phyloP scores from a whole-genome alignment of 2,113 vertebrate species.

The Uria aalge region DNA sequence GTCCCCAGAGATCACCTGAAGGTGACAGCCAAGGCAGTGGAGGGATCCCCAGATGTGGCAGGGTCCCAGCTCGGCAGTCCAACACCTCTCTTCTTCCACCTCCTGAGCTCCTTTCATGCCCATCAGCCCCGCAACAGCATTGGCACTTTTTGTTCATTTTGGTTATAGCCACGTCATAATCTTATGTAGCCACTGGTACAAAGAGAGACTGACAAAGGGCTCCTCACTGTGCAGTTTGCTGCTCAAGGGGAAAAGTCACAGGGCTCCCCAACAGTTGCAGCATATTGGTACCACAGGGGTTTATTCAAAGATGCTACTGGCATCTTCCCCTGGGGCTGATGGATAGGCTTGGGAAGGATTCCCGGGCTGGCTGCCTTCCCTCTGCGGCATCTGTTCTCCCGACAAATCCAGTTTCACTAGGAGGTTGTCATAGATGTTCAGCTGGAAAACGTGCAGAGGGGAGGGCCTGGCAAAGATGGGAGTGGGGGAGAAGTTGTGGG shows the following conservation, averaged over 20 bases:
- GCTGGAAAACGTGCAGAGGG: not conserved
- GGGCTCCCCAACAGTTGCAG: not conserved
- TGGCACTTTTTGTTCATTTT: not conserved
- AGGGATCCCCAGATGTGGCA: not conserved
- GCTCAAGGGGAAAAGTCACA: not conserved
- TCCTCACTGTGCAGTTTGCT: not conserved
- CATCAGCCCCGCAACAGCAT: not conserved
- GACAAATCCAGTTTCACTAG: not conserved
- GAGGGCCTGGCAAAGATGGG: not conserved
- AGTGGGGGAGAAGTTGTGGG: not conserved
- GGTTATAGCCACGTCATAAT: not conserved
- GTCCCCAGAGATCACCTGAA: not conserved
- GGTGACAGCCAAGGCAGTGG: not conserved
- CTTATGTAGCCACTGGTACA: not conserved
- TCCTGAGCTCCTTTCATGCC: not conserved
- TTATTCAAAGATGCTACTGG: not conserved
- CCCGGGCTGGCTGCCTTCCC: not conserved
- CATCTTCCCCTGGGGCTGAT: not conserved
- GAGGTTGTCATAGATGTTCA: not conserved
- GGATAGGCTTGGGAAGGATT: not conserved
- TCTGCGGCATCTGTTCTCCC: not conserved
- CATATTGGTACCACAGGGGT: not conserved
- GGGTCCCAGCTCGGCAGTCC: not conserved
- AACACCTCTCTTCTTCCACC: not conserved
- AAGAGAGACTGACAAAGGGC: not conserved